A percentile compares a stretch with the other conserved stretches of the same genome.
These are phyloP conservation scores for Oreochromis spilurus DNA, from an alignment of 2,113 vertebrate species.

Conservation along the genomic window DNA sequence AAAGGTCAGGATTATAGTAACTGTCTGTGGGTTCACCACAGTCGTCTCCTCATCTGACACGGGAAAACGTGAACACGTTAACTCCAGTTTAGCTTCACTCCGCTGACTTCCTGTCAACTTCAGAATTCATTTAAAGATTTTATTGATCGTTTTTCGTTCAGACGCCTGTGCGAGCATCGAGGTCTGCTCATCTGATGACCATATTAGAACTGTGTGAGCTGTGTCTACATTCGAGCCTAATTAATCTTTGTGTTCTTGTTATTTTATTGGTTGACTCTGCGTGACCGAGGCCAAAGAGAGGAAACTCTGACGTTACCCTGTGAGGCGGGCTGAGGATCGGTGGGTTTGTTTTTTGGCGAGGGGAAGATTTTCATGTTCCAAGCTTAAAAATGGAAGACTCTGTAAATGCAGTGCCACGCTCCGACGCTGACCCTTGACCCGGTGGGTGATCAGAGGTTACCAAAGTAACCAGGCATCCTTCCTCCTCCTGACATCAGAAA, in stretches of 20 bases:
- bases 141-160: neutral
- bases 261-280: neutral
- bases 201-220: accelerated
- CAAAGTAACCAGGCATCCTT: neutral
- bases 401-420: neutral
- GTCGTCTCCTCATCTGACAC: neutral
- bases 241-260: neutral
- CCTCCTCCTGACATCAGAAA: neutral
- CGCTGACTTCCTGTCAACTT: neutral
- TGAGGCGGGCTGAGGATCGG: neutral
- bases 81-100: neutral
- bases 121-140: neutral
- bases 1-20: neutral
- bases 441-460: neutral
- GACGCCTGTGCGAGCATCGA: accelerated
- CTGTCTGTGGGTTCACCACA: neutral
- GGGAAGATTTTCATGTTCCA: neutral
- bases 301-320: neutral
- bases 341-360: too few relatives aligned
- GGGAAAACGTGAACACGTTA: neutral
- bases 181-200: neutral
- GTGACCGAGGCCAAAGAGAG: neutral
- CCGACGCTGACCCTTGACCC: neutral
- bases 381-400: neutral
- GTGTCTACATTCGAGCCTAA: accelerated